phyloP scores from a whole-genome alignment of 2,113 vertebrate species.

The Nyctereutes procyonoides region DNA sequence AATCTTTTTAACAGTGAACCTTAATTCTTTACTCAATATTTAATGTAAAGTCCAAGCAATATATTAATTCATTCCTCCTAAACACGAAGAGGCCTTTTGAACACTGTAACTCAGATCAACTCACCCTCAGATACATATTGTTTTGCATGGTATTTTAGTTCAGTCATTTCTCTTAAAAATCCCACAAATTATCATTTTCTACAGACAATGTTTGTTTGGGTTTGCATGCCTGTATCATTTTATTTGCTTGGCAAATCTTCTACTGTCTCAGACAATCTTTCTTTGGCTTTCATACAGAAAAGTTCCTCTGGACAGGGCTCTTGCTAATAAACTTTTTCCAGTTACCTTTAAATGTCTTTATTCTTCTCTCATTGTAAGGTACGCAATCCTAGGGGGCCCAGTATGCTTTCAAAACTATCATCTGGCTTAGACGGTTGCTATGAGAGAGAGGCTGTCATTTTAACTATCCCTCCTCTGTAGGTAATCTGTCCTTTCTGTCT shows the following conservation, averaged over 20 bases:
- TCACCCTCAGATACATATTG: background rate
- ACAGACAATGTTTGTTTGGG: background rate
- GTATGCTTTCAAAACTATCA: background rate
- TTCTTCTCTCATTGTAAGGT: background rate
- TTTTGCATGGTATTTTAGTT: background rate
- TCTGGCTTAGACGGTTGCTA: background rate
- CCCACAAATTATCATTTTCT: background rate
- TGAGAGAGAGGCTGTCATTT: background rate
- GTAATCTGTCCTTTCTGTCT: background rate
- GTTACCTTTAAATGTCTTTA: background rate
- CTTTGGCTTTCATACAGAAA: background rate
- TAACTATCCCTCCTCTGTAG: background rate
- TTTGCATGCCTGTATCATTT: background rate
- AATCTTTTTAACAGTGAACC: background rate
- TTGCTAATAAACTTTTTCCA: background rate
- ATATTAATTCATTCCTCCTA: background rate
- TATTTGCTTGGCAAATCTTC: background rate
- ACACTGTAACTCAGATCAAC: background rate
- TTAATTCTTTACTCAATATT: background rate
- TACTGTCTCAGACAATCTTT: background rate
- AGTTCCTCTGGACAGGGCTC: background rate
- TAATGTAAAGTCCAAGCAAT: background rate
- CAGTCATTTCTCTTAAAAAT: slow-evolving; percentile 17
- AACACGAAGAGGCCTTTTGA: background rate
- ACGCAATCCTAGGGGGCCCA: background rate